phyloP scores from a whole-genome alignment of 2,797 vertebrate genomes.

The Allobates femoralis region DNA sequence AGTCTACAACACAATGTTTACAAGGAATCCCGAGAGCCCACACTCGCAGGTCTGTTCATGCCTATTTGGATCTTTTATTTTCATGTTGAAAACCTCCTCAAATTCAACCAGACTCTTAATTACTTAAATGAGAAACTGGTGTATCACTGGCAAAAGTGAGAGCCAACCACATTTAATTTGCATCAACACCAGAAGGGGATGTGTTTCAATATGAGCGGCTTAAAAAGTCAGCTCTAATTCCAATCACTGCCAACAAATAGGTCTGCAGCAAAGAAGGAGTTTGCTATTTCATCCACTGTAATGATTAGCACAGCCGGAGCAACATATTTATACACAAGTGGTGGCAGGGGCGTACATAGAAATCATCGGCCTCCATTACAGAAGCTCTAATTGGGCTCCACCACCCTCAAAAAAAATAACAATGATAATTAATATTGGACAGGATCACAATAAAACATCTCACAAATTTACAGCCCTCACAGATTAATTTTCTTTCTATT shows the following conservation, averaged over 20 bases:
- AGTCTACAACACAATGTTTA: constrained; percentile 39
- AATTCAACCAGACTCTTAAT: constrained; percentile 45
- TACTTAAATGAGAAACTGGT: constrained; percentile 52
- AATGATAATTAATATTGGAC: too few relatives aligned
- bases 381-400: too few relatives aligned
- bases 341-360: too few relatives aligned
- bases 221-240: constrained; percentile 33
- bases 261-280: constrained; percentile 23
- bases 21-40: constrained; percentile 7
- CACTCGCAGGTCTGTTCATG: constrained; percentile 41
- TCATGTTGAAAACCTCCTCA: constrained; percentile 32
- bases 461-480: too few relatives aligned
- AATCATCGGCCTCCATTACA: too few relatives aligned
- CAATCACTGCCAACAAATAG: constrained; percentile 35
- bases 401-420: too few relatives aligned
- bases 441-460: too few relatives aligned
- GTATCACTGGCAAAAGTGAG: constrained; percentile 43
- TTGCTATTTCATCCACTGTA: constrained; percentile 31
- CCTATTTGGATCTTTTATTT: constrained; percentile 29
- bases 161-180: constrained; percentile 60
- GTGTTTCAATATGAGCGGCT: constrained; percentile 37
- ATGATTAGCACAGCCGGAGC: constrained; percentile 41
- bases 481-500: too few relatives aligned
- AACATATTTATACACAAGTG: constrained; percentile 39
- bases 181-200: constrained; percentile 57